Evolutionary conservation across 2,113 vertebrate genomes (phyloP), one percentile per base, ranked within the genome.

Genomic region (Notiomystis cincta): DNA sequence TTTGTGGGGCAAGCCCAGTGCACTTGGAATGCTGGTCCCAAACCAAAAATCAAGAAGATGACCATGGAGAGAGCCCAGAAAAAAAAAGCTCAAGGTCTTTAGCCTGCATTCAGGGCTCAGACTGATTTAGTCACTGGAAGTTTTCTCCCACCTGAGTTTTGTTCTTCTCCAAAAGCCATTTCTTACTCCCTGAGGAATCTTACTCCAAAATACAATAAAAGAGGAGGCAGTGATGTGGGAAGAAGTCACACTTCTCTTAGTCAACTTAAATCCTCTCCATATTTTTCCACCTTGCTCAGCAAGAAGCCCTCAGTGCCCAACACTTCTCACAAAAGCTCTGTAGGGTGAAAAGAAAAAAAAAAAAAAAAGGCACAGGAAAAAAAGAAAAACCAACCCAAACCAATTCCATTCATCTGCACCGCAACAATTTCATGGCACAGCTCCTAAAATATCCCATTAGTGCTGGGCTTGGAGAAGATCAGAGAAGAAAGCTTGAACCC

Each of bases 371-470:
- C 38, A n/a, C 33, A 38, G 13, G 3, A 7, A 10, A 23, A 10
- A 13, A 17, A 79, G n/a, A 56, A 20, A 17, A 11, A 21, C 22
- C 21, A 33, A 28, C 23, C 23, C 38, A 78, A 91, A 60, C 45
- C 33, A 57, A 53, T 84, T 90, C 48, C 72, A 90, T 95, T 93
- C 93, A 93, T 57, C 72, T 42, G 9, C 0, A 0, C 62, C 53
- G 7, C 72, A 92, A 38, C 44, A 44, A 40, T 48, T 71, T 89
- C 17, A 93, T 87, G 83, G 72, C 64, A 35, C 22, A 4, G 61
- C 42, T 96, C 72, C 86, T 89, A 56, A 80, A 93, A 87, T n/a
- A 78, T 67, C 85, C 85, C 77, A 89, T 90, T 93, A 91, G 95
- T 8, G 27, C 82, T n/a, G 65, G 66, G 70, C 80, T 76, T 58